Evolutionary conservation across 2,797 vertebrate species (phyloP).

Genomic region (Orestias chungarensis): DNA sequence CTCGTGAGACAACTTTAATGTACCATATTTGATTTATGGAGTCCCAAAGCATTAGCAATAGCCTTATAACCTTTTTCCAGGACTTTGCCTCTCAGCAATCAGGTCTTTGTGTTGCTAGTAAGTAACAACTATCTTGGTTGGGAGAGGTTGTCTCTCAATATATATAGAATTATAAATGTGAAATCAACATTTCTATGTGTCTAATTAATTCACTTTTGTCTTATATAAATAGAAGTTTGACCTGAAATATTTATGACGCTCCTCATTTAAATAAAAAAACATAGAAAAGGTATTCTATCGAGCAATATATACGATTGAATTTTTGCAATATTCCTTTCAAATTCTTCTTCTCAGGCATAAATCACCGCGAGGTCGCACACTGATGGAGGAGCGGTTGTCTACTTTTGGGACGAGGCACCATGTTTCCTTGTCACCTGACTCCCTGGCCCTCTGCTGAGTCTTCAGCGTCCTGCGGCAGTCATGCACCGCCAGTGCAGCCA

Average conservation of each 20-base stretch:
- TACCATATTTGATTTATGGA: too few relatives aligned
- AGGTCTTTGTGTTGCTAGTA: background rate
- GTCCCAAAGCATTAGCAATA: too few relatives aligned
- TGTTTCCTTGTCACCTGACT: slow-evolving; percentile 85
- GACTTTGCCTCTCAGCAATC: background rate
- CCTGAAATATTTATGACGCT: background rate
- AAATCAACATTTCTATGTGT: background rate
- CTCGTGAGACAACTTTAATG: too few relatives aligned
- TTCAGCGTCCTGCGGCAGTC: slow-evolving; percentile 60
- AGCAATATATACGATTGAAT: too few relatives aligned
- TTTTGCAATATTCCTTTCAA: too few relatives aligned
- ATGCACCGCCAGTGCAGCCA: slow-evolving; percentile 73
- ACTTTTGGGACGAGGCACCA: slow-evolving; percentile 74
- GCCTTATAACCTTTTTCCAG: too few relatives aligned
- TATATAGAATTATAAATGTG: background rate
- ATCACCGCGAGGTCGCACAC: slow-evolving; percentile 32
- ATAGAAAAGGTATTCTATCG: too few relatives aligned
- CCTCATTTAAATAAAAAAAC: background rate
- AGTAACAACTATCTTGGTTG: background rate
- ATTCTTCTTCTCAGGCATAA: slow-evolving; percentile 27
- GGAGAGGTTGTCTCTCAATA: background rate
- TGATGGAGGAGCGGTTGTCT: slow-evolving; percentile 71
- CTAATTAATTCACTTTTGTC: background rate
- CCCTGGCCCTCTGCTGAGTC: slow-evolving; percentile 79
- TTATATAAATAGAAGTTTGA: background rate